Base-by-base conservation (phyloP, 2,797 vertebrate genomes). In the Esox lucius region DNA sequence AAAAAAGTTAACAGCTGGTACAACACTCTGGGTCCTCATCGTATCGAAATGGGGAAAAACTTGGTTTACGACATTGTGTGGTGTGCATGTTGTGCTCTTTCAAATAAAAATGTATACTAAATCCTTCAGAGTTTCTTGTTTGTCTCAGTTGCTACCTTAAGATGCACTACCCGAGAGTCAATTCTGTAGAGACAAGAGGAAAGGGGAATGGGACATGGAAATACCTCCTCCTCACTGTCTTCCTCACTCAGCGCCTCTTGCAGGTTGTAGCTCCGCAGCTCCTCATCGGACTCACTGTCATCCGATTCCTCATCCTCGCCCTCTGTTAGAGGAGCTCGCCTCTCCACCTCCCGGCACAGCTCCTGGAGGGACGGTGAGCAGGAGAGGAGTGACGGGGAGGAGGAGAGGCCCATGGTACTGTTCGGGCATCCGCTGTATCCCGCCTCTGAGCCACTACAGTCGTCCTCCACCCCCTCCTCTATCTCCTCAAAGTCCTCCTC, bases 231-330 rank as follows among this genome's bases (percentile, higher is more conserved):
- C 53, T 87, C 86, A 12, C 83, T 85, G 46, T 70, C 91, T 13
- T 91, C 90, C 77, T 97, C 96, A 46, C 96, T 96, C 2, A 96
- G 97, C 73, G 98, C 97, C 87, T 97, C 97, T 88, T 97, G 97
- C 86, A 98, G 89, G 86, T 94, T 97, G 91, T 98, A 98, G 84
- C 95, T 96, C 81, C 96, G 91, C 61, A 98, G 90, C 84, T 98
- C 97, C 84, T 99, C 98, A 0, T 99, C 98, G 0, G 96, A 99
- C 83, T 98, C 97, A 0, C 97, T 99, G 88, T 99, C 97, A 19
- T 97, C 97, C 0, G 95, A 96, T 83, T 97, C 96, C 0, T 98
- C 97, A 53, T 97, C 96, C 22, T 96, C 96, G 26, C 91, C 92
- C 0, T 89, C 91, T 65, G 92, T 92, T 31, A 93, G 93, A 26